Conservation (phyloP, 2,797 vertebrate species). For the Enteromius radiatus region DNA sequence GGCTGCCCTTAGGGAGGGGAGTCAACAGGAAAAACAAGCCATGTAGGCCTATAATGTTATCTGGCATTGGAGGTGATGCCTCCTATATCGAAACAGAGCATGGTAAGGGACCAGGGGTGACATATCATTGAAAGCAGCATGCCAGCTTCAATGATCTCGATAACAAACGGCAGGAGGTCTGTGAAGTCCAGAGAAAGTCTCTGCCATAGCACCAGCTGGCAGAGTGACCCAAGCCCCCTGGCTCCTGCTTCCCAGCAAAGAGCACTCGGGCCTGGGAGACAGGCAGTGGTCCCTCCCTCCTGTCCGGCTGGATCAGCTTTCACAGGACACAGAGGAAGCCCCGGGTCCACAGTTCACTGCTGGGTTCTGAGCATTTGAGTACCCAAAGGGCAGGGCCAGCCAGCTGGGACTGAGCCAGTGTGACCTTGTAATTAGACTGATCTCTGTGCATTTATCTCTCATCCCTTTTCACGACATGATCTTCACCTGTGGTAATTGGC, state of each 20-base stretch:
- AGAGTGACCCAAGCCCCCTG: slow-evolving; percentile 77
- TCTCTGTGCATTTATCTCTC: slow-evolving; percentile 39
- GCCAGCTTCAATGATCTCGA: slow-evolving; percentile 72
- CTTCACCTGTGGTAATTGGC: slow-evolving; percentile 25
- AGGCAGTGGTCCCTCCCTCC: slow-evolving; percentile 69
- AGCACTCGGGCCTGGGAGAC: slow-evolving; percentile 70
- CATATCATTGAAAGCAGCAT: slow-evolving; percentile 71
- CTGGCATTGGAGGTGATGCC: slow-evolving; percentile 70
- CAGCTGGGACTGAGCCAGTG: slow-evolving; percentile 52
- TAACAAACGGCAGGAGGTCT: slow-evolving; percentile 67
- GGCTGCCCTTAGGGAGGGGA: slow-evolving; percentile 70
- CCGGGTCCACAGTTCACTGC: slow-evolving; percentile 63
- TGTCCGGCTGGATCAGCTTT: slow-evolving; percentile 78
- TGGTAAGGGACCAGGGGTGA: slow-evolving; percentile 46
- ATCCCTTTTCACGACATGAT: slow-evolving; percentile 15
- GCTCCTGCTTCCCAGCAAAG: slow-evolving; percentile 60
- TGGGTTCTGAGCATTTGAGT: slow-evolving; percentile 62
- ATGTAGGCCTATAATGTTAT: slow-evolving; percentile 72
- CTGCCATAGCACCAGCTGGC: slow-evolving; percentile 77
- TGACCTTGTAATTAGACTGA: slow-evolving; percentile 52
- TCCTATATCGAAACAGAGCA: slow-evolving; percentile 71
- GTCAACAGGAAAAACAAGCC: slow-evolving; percentile 77
- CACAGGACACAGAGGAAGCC: slow-evolving; percentile 67
- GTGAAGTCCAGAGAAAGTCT: slow-evolving; percentile 64
- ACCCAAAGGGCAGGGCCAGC: slow-evolving; percentile 52